Conservation (phyloP, 2,113 vertebrate species). For the Nesoenas mayeri region DNA sequence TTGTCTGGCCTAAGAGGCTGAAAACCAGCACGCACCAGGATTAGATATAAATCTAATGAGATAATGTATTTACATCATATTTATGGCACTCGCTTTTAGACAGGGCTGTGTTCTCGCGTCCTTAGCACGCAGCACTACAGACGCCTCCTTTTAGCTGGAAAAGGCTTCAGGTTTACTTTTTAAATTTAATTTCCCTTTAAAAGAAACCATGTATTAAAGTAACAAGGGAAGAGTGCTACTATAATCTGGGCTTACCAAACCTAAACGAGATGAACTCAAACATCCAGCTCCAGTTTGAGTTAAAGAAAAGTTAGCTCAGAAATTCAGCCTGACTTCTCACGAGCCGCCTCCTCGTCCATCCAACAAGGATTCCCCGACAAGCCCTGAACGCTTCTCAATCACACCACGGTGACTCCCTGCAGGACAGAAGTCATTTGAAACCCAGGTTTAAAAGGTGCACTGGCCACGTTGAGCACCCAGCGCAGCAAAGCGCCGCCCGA, state of each 20-base stretch:
- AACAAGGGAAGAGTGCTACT: neutral
- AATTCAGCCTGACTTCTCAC: neutral
- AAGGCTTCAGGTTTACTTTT: slow-evolving; percentile 8
- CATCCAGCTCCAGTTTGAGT: neutral
- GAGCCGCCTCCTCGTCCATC: neutral
- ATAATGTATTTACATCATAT: slow-evolving; percentile 45
- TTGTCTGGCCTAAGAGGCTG: neutral
- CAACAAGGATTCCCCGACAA: neutral
- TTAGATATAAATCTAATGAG: slow-evolving; percentile 51
- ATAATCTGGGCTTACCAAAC: neutral
- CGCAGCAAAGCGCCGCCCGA: neutral
- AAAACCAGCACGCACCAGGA: neutral
- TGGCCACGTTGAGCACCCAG: neutral
- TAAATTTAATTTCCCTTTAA: slow-evolving; percentile 26
- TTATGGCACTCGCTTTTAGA: slow-evolving; percentile 12
- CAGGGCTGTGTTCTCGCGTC: neutral
- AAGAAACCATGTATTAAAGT: slow-evolving; percentile 29
- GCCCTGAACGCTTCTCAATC: neutral
- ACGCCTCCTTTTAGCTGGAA: neutral
- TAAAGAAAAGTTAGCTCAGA: neutral
- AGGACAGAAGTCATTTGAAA: neutral
- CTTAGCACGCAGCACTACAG: neutral
- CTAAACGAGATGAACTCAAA: neutral
- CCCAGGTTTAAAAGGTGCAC: fast-evolving
- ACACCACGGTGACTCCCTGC: neutral